phyloP scores from a whole-genome alignment of 2,797 vertebrate genomes.

The Hafferia zeledoni region DNA sequence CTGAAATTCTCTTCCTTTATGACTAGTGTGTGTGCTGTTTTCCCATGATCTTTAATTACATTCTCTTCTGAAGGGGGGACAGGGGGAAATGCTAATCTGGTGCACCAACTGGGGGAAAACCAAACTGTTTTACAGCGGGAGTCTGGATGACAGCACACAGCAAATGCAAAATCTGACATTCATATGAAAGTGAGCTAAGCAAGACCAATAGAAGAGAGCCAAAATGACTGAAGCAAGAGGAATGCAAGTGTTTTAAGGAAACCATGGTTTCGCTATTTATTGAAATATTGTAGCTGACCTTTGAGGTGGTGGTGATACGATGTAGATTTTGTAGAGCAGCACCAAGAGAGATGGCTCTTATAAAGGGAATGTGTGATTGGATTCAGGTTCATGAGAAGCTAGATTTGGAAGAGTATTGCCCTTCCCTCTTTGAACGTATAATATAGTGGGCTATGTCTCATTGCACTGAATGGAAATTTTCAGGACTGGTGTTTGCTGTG shows the following conservation, averaged over 20 bases:
- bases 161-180: constrained; percentile 78
- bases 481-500: constrained; percentile 6
- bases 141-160: constrained; percentile 54
- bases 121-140: constrained; percentile 58
- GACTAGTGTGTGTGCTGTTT: constrained; percentile 25
- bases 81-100: constrained; percentile 23
- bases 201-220: constrained; percentile 41
- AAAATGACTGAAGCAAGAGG: constrained; percentile 55
- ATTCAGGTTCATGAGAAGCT: constrained; percentile 52
- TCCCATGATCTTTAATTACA: constrained; percentile 62
- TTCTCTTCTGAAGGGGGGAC: constrained; percentile 30
- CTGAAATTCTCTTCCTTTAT: constrained; percentile 46
- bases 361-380: constrained; percentile 59
- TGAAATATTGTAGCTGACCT: constrained; percentile 54
- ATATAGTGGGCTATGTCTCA: neutral
- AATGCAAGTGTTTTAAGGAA: constrained; percentile 46
- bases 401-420: constrained; percentile 54
- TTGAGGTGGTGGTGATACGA: neutral
- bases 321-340: constrained; percentile 10
- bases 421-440: constrained; percentile 60
- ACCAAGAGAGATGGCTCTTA: neutral
- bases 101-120: constrained; percentile 32
- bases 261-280: constrained; percentile 37
- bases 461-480: constrained; percentile 49
- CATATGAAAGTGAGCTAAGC: constrained; percentile 64